These are phyloP conservation scores for Bucorvus abyssinicus DNA, from an alignment of 2,797 vertebrate species.

Conservation along the genomic window DNA sequence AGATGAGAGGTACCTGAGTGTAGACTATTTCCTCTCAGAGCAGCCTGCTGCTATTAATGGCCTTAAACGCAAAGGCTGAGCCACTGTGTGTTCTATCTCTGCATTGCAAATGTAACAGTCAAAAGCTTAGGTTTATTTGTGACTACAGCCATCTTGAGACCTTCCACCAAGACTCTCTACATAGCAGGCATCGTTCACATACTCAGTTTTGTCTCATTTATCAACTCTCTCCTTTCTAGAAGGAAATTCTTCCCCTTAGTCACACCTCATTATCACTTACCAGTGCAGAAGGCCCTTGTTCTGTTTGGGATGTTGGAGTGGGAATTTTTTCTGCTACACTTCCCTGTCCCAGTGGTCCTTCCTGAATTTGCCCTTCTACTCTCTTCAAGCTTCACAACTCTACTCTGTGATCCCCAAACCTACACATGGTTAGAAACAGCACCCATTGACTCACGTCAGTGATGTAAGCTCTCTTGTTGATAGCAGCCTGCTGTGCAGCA, in stretches of 20 bases:
- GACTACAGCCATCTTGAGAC: neutral
- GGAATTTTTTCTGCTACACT: neutral
- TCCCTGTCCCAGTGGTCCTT: neutral
- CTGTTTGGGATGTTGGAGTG: fast-evolving
- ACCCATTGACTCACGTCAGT: neutral
- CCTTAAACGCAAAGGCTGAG: neutral
- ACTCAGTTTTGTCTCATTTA: neutral
- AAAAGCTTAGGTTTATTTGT: neutral
- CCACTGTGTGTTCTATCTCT: neutral
- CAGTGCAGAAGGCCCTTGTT: neutral
- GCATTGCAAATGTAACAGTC: neutral
- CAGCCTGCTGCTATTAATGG: neutral
- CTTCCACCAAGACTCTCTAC: neutral
- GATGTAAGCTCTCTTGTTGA: neutral
- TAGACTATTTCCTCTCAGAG: neutral
- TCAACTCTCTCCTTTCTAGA: neutral
- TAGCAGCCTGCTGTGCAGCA: neutral
- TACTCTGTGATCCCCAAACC: neutral
- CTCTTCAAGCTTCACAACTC: neutral
- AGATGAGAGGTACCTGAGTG: neutral
- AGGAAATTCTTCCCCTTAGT: neutral
- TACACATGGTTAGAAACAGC: neutral
- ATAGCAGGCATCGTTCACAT: neutral
- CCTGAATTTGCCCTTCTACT: neutral
- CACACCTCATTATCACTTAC: neutral